These are phyloP conservation scores for Oryzias woworae DNA, from an alignment of 2,113 vertebrate species.

Conservation along the genomic window DNA sequence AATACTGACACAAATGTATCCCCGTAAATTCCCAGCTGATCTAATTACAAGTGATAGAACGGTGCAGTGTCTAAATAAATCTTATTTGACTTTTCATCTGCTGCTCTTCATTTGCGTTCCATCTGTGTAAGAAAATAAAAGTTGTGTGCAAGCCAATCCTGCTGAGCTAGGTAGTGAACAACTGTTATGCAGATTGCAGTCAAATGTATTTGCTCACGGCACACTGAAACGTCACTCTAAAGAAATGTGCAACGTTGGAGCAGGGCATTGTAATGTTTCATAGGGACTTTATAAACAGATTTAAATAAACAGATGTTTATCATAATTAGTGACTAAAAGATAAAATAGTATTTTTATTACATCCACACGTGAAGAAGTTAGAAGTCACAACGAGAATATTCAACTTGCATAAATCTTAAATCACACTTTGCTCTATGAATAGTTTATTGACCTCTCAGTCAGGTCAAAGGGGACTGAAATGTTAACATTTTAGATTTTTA, in stretches of 20 bases:
- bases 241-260: slow-evolving; percentile 20
- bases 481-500: no score
- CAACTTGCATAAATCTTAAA: no score
- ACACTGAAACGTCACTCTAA: slow-evolving; percentile 13
- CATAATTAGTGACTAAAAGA: slow-evolving; percentile 31
- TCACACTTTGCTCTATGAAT: no score
- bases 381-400: slow-evolving; percentile 10
- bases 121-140: slow-evolving; percentile 13
- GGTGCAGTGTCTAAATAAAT: slow-evolving; percentile 33
- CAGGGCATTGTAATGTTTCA: slow-evolving; percentile 12
- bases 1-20: slow-evolving; percentile 4
- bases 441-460: no score
- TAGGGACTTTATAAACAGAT: slow-evolving; percentile 10
- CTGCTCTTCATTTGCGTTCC: slow-evolving; percentile 22
- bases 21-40: slow-evolving; percentile 37
- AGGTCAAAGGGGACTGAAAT: no score
- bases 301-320: slow-evolving; percentile 21
- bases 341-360: slow-evolving; percentile 30
- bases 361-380: slow-evolving; percentile 25
- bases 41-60: slow-evolving; percentile 55
- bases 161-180: slow-evolving; percentile 6
- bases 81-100: slow-evolving; percentile 25
- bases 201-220: slow-evolving; percentile 6
- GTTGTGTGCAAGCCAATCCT: slow-evolving; percentile 17
- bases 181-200: slow-evolving; percentile 10